These are phyloP conservation scores for Aleiodes alternator DNA, from an alignment of 2,888 invertebrate species.

Conservation along the genomic window DNA sequence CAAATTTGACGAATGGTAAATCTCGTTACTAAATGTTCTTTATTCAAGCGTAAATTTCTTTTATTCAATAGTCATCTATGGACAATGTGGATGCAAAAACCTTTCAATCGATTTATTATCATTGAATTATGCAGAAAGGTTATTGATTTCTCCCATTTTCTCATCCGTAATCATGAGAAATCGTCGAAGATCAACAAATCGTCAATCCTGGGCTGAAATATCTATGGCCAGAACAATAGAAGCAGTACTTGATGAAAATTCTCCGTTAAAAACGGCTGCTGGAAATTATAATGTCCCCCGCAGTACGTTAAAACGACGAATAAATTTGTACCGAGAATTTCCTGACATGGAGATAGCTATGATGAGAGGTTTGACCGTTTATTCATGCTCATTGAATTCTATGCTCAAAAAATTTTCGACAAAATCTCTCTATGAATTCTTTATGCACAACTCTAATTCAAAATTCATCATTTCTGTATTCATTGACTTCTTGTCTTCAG, in stretches of 20 bases:
- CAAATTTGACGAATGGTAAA: too few relatives aligned
- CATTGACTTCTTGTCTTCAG: too few relatives aligned
- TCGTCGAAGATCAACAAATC: slow-evolving; percentile 42
- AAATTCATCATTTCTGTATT: too few relatives aligned
- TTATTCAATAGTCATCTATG: too few relatives aligned
- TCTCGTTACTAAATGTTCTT: too few relatives aligned
- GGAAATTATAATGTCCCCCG: background rate
- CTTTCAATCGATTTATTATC: too few relatives aligned
- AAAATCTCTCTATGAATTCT: too few relatives aligned
- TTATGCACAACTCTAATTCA: too few relatives aligned
- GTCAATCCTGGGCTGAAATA: slow-evolving; percentile 50
- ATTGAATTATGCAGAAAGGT: too few relatives aligned
- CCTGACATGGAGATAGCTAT: background rate
- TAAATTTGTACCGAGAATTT: background rate
- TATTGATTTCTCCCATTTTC: too few relatives aligned
- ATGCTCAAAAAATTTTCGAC: background rate
- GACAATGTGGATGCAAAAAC: too few relatives aligned
- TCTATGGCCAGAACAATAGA: slow-evolving; percentile 48
- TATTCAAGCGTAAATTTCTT: too few relatives aligned
- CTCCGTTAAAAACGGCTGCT: slow-evolving; percentile 15
- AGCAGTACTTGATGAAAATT: background rate
- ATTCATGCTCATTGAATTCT: background rate
- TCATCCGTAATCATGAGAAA: background rate
- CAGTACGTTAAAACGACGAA: background rate
- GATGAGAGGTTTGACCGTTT: background rate